Conservation (phyloP, 1,140 invertebrate species). For the Yoshiicerus persimilis region DNA sequence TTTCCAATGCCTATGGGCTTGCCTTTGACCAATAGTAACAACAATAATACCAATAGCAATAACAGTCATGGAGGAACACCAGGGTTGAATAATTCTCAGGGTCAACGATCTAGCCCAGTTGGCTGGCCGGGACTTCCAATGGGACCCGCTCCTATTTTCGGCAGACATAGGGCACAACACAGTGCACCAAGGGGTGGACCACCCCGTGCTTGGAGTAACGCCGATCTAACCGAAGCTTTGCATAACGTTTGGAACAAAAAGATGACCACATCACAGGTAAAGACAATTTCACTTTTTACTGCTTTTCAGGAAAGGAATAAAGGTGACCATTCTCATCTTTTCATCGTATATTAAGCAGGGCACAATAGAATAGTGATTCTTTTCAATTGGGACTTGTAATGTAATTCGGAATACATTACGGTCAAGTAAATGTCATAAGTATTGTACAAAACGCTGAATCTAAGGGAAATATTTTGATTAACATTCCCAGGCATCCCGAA, state of each 20-base stretch:
- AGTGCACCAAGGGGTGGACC: conserved; percentile 83
- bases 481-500: conserved; percentile 65
- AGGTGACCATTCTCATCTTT: no score
- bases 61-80: neutral
- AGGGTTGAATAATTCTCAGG: neutral
- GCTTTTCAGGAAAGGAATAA: neutral
- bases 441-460: no score
- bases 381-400: no score
- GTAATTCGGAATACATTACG: no score
- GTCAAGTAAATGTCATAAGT: no score
- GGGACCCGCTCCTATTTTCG: conserved; percentile 45
- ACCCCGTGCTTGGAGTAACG: conserved; percentile 85
- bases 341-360: no score
- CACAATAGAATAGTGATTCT: no score
- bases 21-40: neutral
- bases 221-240: conserved; percentile 80
- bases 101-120: neutral
- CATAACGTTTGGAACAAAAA: conserved; percentile 91
- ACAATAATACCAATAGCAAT: conserved; percentile 1
- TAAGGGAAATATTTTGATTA: neutral
- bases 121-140: conserved; percentile 43
- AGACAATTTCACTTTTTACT: neutral
- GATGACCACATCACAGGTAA: conserved; percentile 82
- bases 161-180: conserved; percentile 67
- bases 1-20: conserved; percentile 16